Evolutionary conservation across 2,113 vertebrate genomes (phyloP).

Genomic region (Rynchops niger): DNA sequence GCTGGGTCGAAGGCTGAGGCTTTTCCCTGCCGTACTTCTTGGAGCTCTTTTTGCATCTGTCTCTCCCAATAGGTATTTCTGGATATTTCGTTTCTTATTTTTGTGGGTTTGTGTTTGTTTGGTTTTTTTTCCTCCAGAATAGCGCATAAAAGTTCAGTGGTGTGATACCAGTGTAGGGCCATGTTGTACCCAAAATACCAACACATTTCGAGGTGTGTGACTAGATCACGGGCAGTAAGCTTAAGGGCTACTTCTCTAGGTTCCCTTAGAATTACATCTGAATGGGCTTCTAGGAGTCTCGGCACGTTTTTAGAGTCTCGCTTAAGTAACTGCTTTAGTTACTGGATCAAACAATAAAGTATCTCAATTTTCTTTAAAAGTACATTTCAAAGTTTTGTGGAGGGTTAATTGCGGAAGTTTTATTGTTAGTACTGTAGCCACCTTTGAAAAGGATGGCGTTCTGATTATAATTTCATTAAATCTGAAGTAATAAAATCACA

Average conservation of each 20-base stretch:
- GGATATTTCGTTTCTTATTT: neutral
- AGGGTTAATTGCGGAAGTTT: neutral
- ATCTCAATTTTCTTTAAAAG: neutral
- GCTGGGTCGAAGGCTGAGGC: neutral
- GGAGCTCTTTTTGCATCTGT: neutral
- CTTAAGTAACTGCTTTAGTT: neutral
- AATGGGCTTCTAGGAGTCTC: accelerated
- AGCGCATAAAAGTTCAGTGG: neutral
- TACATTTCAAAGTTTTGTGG: neutral
- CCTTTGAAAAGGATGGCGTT: neutral
- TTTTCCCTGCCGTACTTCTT: neutral
- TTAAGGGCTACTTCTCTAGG: neutral
- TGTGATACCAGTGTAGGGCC: neutral
- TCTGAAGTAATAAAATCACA: neutral
- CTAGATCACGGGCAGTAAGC: neutral
- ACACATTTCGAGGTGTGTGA: neutral
- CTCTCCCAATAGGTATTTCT: neutral
- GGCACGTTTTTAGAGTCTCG: neutral
- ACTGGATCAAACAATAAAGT: neutral
- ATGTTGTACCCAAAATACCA: neutral
- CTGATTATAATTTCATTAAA: neutral
- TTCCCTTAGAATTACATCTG: neutral
- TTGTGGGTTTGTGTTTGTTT: too few relatives aligned
- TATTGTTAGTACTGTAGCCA: neutral
- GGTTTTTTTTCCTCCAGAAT: neutral